Percentiles rank a stretch among this genome's conserved stretches.
These are phyloP conservation scores for Cosmia pyralina DNA, from an alignment of 2,888 invertebrate genomes.

Conservation along the genomic window DNA sequence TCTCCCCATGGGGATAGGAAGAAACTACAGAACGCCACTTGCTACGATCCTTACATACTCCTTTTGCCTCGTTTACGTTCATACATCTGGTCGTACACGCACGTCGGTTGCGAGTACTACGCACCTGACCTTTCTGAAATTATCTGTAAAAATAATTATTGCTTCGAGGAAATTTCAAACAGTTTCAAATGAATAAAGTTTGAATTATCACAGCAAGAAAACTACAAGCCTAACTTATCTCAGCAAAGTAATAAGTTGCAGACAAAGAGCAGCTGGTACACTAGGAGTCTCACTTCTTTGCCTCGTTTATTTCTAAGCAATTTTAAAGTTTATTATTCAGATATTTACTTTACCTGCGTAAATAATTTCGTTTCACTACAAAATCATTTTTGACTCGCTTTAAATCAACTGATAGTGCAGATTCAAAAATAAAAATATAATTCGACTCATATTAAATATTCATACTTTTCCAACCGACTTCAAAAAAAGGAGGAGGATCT, in stretches of 20 bases:
- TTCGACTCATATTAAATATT: background rate
- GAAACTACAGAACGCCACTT: too few relatives aligned
- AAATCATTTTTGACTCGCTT: background rate
- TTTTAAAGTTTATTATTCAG: conserved; percentile 1
- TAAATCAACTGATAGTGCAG: background rate
- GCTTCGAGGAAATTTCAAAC: conserved; percentile 18
- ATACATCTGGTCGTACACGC: too few relatives aligned
- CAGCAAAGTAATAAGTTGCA: conserved; percentile 24
- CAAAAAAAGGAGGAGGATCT: too few relatives aligned
- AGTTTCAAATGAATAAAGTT: conserved; percentile 50
- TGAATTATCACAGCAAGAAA: conserved; percentile 43
- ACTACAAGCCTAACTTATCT: conserved; percentile 40
- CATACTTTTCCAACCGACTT: too few relatives aligned
- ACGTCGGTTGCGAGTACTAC: too few relatives aligned
- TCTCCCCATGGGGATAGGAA: too few relatives aligned
- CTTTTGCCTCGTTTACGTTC: too few relatives aligned
- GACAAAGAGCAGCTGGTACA: conserved; percentile 34
- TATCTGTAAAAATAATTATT: background rate
- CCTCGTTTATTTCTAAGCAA: conserved; percentile 17
- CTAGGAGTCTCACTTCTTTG: conserved; percentile 5
- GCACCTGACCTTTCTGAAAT: background rate
- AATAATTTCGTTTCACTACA: background rate
- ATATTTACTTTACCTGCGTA: background rate
- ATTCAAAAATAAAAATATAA: background rate
- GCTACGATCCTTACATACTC: too few relatives aligned